Evolutionary conservation across 2,113 vertebrate genomes (phyloP), one percentile per base, ranked within the genome.

Genomic region (Halcyon senegalensis): DNA sequence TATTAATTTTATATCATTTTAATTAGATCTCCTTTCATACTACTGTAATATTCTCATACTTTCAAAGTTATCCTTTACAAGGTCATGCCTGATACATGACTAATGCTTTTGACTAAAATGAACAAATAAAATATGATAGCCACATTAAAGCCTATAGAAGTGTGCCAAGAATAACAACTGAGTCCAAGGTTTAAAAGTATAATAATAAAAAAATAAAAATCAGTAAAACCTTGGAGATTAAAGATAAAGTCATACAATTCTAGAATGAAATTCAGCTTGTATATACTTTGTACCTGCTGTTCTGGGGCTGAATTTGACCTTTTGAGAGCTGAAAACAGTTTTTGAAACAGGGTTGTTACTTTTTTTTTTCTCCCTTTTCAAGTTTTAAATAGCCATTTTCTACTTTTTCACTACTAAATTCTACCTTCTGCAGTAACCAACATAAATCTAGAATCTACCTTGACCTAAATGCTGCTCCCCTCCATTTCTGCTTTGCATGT

Each of bases 1-100:
- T 92, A 92, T 93, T 94, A 95, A 60, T 30, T 86, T 84, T 81
- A 60, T 70, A 88, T 87, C 8, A 83, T 95, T 95, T 94, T 96
- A 95, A 94, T 97, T 91, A 74, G 23, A 88, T 96, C 95, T 93
- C 58, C 46, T 93, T 90, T 91, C 63, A 77, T 62, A 89, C 64
- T 72, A 64, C 8, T 63, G 10, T 82, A 72, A 83, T 74, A 76
- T 53, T 94, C 67, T 79, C 67, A 46, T 88, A 4, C 68, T 93
- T 81, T 85, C 16, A 85, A 39, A 31, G 13, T 92, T 94, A 91
- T 66, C 73, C 68, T 68, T 87, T 93, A 67, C 80, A 94, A 94
- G 94, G 74, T 96, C 95, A 93, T 85, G 82, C 82, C 62, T 69
- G 43, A 79, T 91, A 87, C 48, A 84, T 50, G 82, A 97, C 73